phyloP scores from a whole-genome alignment of 2,113 vertebrate species.

The Saccopteryx bilineata region DNA sequence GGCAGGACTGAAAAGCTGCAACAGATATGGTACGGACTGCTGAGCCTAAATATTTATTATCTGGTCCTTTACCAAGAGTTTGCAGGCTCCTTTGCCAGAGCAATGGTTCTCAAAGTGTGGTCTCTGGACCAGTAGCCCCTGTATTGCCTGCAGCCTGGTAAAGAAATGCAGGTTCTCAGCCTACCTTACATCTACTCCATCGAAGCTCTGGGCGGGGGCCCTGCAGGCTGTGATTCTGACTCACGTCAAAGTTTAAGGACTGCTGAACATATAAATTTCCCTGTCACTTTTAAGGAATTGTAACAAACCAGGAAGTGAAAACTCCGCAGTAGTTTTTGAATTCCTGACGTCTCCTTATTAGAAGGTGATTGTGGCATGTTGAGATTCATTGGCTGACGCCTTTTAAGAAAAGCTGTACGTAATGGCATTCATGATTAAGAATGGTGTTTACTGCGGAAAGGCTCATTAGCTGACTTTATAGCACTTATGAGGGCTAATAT shows the following conservation, averaged over 20 bases:
- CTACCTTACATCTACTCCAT: no score
- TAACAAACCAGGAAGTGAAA: neutral
- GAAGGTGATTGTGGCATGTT: neutral
- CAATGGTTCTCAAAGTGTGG: neutral
- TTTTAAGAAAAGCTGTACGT: neutral
- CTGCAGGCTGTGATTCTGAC: neutral
- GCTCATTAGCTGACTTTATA: slow-evolving; percentile 39
- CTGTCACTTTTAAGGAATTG: neutral
- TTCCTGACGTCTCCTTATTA: neutral
- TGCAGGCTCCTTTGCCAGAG: neutral
- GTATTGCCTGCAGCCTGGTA: neutral
- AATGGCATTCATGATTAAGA: neutral
- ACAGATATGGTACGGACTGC: neutral
- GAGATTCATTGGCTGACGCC: neutral
- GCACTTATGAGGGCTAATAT: neutral
- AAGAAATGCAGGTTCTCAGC: neutral
- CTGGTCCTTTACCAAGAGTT: neutral
- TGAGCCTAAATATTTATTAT: neutral
- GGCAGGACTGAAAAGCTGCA: neutral
- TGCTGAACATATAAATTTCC: fast-evolving
- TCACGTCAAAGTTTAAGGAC: neutral
- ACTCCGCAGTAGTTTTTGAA: neutral
- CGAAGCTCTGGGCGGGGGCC: neutral
- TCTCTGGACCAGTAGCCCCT: fast-evolving
- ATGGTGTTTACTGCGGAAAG: neutral